Base-by-base conservation (phyloP, 2,113 vertebrate species). In the Ornithorhynchus anatinus region DNA sequence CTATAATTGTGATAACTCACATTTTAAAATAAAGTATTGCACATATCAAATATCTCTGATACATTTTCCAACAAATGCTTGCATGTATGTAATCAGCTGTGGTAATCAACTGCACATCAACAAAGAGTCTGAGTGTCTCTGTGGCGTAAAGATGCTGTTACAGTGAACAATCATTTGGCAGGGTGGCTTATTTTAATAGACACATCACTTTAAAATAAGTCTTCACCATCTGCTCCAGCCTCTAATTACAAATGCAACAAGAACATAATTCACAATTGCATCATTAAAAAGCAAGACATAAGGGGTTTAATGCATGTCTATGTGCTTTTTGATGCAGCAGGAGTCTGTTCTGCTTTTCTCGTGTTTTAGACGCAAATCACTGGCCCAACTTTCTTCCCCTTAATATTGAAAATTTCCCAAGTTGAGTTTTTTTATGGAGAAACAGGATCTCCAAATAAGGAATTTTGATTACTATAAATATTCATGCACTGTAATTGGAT, bases 241-340 rank as follows among this genome's bases (percentile, higher is more conserved):
- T 89, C 89, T 90, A 92, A 92, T 91, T 92, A 92, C 85, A 90
- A 92, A 91, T 82, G 85, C 89, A 93, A 89, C 86, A 89, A 81
- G 83, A 92, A 85, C 89, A 89, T 92, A 86, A 89, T 89, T 91
- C 92, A 91, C 87, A 90, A 90, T 69, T 89, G 88, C 86, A 91
- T 89, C 85, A 92, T 92, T 92, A 90, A 91, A 91, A 91, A 88
- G 81, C 80, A 85, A 89, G 79, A 80, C 84, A 91, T 91, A 91
- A 89, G 84, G 86, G 89, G 87, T 84, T 91, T 86, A 91, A 91
- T 69, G 81, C 77, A 89, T 77, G 76, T 69, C 74, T 89, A 72
- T 86, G 77, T 69, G 84, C 81, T 82, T 84, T 89, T 88, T 88
- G 88, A 91, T 44, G 59, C 72, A 84, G 67, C 32, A 79, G 63